phyloP scores from a whole-genome alignment of 2,113 vertebrate species.

The Cyanocitta stelleri region DNA sequence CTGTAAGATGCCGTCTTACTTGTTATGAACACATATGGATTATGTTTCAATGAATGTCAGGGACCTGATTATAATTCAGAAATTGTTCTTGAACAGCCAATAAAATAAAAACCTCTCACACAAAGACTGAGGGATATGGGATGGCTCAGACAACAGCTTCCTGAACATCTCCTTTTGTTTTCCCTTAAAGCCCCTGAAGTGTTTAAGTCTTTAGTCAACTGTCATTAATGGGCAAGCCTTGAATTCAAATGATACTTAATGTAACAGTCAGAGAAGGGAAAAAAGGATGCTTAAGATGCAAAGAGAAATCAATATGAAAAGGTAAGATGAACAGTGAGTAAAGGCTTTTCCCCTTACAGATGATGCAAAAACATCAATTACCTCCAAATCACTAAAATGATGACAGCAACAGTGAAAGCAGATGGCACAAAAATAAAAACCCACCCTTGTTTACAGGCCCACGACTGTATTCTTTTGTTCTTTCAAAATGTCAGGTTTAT shows the following conservation, averaged over 20 bases:
- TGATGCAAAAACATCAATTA: background rate
- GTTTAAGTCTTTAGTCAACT: background rate
- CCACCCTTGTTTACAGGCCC: background rate
- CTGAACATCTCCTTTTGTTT: background rate
- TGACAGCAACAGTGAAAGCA: background rate
- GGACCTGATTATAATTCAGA: background rate
- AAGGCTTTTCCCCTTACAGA: background rate
- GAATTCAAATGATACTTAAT: background rate
- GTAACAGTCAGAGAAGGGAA: background rate
- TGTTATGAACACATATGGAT: background rate
- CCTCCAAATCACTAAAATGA: background rate
- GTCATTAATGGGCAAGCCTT: background rate
- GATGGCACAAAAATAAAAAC: background rate
- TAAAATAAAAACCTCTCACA: background rate
- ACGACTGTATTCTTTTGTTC: background rate
- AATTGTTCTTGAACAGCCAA: background rate
- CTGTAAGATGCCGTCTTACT: background rate
- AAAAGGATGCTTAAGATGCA: background rate
- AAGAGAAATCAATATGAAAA: background rate
- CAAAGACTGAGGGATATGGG: background rate
- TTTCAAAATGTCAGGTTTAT: constrained; percentile 25
- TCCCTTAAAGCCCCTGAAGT: background rate
- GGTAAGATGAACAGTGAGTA: background rate
- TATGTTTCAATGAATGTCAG: background rate
- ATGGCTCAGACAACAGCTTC: background rate